Evolutionary conservation across 2,888 invertebrate genomes (phyloP), one percentile per base, ranked within the genome.

Genomic region (Leptothorax acervorum): DNA sequence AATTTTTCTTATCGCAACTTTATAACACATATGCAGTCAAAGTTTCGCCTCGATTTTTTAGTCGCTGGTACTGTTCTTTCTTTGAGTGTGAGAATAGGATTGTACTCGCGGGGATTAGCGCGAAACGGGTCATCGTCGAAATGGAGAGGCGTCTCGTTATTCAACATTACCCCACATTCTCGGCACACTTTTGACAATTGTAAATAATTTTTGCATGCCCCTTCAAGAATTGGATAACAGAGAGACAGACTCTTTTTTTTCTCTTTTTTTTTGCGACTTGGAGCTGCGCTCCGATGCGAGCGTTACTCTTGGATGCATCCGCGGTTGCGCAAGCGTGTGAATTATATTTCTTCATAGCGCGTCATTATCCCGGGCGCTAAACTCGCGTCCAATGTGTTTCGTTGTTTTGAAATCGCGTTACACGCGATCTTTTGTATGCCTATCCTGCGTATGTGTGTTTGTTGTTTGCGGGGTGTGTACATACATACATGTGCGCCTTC

Each of bases 311-410:
- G 39, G 73, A n/a, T 79, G 79, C 73, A 79, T 62, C 18, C 60
- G 48, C 28, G 51, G 18, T 79, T 79, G 39, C 60, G 60, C 73
- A 62, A 79, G 6, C 60, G 48, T 79, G 79, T 71, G 79, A 79
- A 79, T 35, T 62, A 62, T 71, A 79, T 79, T 79, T 79, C 79
- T 73, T 79, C 79, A 79, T 62, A 48, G 48, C 39, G 48, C 60
- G 60, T 79, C 60, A 79, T 79, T 79, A 71, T 79, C 12, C 60
- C 12, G 48, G 57, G 48, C 28, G 60, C 39, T 79, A 79, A 79
- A 79, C 28, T 39, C 39, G 28, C 60, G 18, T 39, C 31, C 73
- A 51, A 18, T 71, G 39, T 70, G 45, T 78, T 78, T 78, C 42
- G 42, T 31, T 60, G 48, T 79, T 79, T 79, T 79, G 71, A 71